Evolutionary conservation across 2,113 vertebrate species (phyloP).

Genomic region (Hydrochoerus hydrochaeris): DNA sequence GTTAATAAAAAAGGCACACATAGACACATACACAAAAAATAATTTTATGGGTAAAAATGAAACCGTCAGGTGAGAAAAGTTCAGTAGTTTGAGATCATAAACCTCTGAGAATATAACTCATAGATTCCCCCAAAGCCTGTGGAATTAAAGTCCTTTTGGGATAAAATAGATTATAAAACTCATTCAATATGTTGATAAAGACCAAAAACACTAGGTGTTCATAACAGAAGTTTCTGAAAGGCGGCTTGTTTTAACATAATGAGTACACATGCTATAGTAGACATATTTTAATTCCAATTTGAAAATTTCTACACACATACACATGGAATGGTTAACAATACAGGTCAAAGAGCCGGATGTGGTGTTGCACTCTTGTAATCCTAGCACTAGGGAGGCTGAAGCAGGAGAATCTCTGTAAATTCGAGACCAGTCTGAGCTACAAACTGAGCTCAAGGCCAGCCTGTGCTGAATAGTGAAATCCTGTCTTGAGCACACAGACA

Average conservation of each 20-base stretch:
- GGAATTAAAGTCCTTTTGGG: neutral
- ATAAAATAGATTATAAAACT: constrained; percentile 21
- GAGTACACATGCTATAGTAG: neutral
- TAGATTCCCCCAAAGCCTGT: neutral
- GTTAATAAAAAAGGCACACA: neutral
- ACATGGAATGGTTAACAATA: neutral
- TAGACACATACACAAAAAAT: neutral
- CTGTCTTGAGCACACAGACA: no score
- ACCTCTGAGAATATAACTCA: neutral
- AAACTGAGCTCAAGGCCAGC: no score
- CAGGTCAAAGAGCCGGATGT: no score
- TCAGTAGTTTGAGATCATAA: neutral
- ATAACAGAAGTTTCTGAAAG: constrained; percentile 30
- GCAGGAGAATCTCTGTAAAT: no score
- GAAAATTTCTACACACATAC: neutral
- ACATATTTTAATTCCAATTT: neutral
- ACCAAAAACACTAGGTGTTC: neutral
- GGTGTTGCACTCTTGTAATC: no score
- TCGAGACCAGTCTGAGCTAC: no score
- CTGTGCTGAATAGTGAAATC: no score
- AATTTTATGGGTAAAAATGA: neutral
- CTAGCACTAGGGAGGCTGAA: no score
- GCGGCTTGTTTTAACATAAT: neutral
- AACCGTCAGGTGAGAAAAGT: neutral
- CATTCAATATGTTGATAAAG: neutral